Evolutionary conservation across 1,140 invertebrate genomes (phyloP).

Genomic region (Macrobrachium nipponense): DNA sequence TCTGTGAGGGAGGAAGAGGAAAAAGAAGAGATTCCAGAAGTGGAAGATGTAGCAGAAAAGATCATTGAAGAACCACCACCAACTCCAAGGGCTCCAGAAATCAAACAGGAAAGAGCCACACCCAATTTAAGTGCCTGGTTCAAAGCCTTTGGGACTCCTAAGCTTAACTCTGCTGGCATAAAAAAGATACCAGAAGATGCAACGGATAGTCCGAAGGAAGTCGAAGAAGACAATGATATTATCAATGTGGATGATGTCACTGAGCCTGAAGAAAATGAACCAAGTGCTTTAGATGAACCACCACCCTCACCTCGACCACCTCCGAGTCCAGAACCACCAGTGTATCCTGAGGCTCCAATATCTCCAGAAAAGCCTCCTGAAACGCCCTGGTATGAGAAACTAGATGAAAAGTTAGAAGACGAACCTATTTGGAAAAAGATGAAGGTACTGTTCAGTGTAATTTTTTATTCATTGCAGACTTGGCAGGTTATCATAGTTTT

Average conservation of each 20-base stretch:
- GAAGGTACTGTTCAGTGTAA: conserved; percentile 71
- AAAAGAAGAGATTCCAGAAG: conserved; percentile 65
- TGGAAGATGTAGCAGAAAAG: conserved; percentile 55
- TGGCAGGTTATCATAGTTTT: too few relatives aligned
- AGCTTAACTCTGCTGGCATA: conserved; percentile 66
- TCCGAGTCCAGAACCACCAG: conserved; percentile 54
- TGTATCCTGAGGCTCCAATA: conserved; percentile 58
- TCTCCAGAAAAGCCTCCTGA: conserved; percentile 61
- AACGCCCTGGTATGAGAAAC: conserved; percentile 63
- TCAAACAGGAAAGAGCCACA: conserved; percentile 77
- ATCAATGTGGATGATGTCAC: conserved; percentile 35
- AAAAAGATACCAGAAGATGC: conserved; percentile 67
- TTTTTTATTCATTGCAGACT: neutral
- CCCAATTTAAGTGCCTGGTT: conserved; percentile 91
- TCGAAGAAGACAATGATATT: conserved; percentile 52
- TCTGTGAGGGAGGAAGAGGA: conserved; percentile 68
- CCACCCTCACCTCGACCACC: conserved; percentile 51
- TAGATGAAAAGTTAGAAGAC: conserved; percentile 64
- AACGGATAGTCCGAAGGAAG: conserved; percentile 56
- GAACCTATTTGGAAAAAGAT: conserved; percentile 71
- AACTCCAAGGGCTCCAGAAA: conserved; percentile 66
- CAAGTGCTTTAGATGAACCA: conserved; percentile 24
- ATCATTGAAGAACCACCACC: conserved; percentile 51
- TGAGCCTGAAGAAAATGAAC: conserved; percentile 47
- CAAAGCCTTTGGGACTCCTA: conserved; percentile 88